phyloP scores from a whole-genome alignment of 2,888 invertebrate species.

The Pelosia muscerda region DNA sequence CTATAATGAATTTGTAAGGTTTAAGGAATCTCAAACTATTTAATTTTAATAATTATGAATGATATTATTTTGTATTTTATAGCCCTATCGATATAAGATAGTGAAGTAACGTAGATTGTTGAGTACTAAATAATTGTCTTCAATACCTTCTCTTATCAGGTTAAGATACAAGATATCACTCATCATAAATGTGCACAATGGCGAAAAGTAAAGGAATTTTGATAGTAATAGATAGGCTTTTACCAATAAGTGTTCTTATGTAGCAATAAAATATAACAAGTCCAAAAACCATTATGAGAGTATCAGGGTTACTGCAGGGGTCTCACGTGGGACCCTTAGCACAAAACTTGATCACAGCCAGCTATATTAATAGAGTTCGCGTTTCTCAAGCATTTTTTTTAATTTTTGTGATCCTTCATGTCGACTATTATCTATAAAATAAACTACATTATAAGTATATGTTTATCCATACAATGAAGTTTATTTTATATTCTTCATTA shows the following conservation, averaged over 20 bases:
- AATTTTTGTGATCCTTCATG: too few relatives aligned
- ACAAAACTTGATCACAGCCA: background rate
- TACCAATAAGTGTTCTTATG: conserved; percentile 1
- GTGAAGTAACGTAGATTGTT: background rate
- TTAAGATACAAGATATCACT: background rate
- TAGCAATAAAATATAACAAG: background rate
- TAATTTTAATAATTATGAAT: conserved; percentile 5
- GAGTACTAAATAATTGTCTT: background rate
- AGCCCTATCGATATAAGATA: background rate
- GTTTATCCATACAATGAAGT: too few relatives aligned
- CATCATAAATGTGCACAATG: background rate
- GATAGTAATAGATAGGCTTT: background rate
- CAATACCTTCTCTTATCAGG: background rate
- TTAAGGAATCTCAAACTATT: conserved; percentile 21
- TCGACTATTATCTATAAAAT: too few relatives aligned
- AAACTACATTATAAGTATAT: too few relatives aligned
- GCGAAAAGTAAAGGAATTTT: background rate
- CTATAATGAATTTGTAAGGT: background rate
- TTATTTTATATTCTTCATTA: too few relatives aligned
- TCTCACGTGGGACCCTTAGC: background rate
- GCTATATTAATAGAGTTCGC: too few relatives aligned
- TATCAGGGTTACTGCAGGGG: background rate
- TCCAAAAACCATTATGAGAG: background rate
- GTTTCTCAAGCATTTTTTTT: too few relatives aligned
- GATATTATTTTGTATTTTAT: conserved; percentile 6